Percentiles rank a stretch among this genome's conserved stretches.
Conservation (phyloP, 37 sponge, comb jelly and placozoan genomes). For the Haliclona indistincta region DNA sequence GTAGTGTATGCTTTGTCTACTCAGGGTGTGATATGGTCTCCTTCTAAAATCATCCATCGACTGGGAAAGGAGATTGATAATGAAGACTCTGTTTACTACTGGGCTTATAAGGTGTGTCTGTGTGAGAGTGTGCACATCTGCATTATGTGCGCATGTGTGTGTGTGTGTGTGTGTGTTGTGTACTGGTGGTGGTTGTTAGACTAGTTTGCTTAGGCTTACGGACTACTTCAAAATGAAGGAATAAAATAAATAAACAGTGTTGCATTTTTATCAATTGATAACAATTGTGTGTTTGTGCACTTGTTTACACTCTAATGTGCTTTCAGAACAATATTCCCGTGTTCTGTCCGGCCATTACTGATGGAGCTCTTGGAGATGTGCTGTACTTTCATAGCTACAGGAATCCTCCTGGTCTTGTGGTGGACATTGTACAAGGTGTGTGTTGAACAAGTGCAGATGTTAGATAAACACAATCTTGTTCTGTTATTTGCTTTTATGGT, state of each 20-base stretch:
- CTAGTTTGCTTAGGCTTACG: no score
- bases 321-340: conserved; percentile 96
- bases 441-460: neutral
- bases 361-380: conserved; percentile 96
- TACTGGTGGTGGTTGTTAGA: no score
- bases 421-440: conserved; percentile 92
- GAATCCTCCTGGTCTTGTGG: conserved; percentile 81
- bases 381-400: conserved; percentile 93
- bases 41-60: conserved; percentile 87
- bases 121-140: conserved; percentile 16
- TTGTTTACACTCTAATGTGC: neutral
- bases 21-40: conserved; percentile 82
- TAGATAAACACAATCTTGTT: neutral
- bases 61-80: conserved; percentile 91
- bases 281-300: neutral
- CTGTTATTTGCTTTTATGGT: neutral
- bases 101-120: conserved; percentile 86
- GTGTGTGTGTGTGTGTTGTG: no score
- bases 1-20: neutral
- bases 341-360: conserved; percentile 97
- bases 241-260: no score
- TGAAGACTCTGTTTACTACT: conserved; percentile 93
- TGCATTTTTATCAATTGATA: no score
- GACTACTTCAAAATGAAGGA: no score
- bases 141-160: no score